These are phyloP conservation scores for Ernsta delagoae DNA, from an alignment of 2,888 invertebrate genomes.

Conservation along the genomic window DNA sequence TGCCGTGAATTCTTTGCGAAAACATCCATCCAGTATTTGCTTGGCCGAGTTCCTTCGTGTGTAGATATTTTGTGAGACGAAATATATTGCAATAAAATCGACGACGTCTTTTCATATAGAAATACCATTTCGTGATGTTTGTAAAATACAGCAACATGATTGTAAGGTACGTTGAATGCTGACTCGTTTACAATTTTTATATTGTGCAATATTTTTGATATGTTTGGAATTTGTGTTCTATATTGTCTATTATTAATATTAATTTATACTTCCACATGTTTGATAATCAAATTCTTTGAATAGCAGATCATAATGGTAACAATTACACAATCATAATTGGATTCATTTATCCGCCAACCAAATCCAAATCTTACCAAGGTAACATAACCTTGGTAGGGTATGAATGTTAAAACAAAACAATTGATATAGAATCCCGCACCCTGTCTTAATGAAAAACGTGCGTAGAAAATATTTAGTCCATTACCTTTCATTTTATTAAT, in stretches of 20 bases:
- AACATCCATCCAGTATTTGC: slow-evolving; percentile 67
- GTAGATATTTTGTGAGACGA: slow-evolving; percentile 39
- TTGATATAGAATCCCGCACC: not conserved
- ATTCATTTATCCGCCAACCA: not conserved
- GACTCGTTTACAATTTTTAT: not conserved
- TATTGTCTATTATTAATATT: too few relatives aligned
- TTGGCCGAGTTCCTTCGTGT: slow-evolving; percentile 46
- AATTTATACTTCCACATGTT: too few relatives aligned
- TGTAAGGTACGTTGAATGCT: slow-evolving; percentile 1
- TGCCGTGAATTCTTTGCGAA: slow-evolving; percentile 64
- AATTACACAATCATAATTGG: not conserved
- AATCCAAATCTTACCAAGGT: not conserved
- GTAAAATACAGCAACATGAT: slow-evolving; percentile 11
- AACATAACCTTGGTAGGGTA: not conserved
- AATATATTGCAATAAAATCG: slow-evolving; percentile 33
- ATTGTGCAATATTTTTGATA: not conserved
- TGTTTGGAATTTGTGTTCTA: not conserved
- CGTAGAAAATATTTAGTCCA: slow-evolving; percentile 17
- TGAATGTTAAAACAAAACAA: not conserved
- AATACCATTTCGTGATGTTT: slow-evolving; percentile 17
- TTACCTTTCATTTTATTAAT: slow-evolving; percentile 17
- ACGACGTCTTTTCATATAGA: slow-evolving; percentile 23
- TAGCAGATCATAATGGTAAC: too few relatives aligned
- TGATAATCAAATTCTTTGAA: too few relatives aligned
- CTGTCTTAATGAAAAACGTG: slow-evolving; percentile 29